Evolutionary conservation across 2,888 invertebrate genomes (phyloP), one percentile per base, ranked within the genome.

Genomic region (Tachina fera): DNA sequence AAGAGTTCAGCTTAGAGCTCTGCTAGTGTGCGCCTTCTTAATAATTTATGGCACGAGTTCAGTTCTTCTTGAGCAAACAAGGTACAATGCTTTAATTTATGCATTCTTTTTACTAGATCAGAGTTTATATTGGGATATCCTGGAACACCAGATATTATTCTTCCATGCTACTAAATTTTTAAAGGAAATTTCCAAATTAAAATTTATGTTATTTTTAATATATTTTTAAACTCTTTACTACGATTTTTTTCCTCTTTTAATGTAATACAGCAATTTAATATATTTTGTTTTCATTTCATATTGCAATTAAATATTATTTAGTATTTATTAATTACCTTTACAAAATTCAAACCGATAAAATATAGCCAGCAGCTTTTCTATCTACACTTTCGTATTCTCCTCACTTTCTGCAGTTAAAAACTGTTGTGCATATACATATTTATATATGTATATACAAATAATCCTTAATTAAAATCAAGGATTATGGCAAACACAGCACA

Each of bases 381-480:
- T 31, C 53, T 61, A 43, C 19, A 60, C 22, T 39, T n/a, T 14
- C 13, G n/a, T 68, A 49, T 16, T 13, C 19, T 53, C 6, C 56
- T 70, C 22, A 13, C 16, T n/a, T 13, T 13, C 9, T 3, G 14
- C 41, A 53, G 16, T 13, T 47, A 31, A 31, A 31, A 31, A 31
- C 31, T 31, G 31, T 5, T 41, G 6, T 67, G 16, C 41, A 6
- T 10, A 19, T 10, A 19, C 13, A 1, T 65, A 43, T 68, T 16
- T 68, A 19, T 60, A 22, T 16, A 10, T 13, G 6, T 11, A 16
- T 51, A 22, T 68, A 67, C 43, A 78, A 67, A 75, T 83, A 86
- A 83, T 86, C 86, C 83, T 86, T 86, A 86, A 86, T 86, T 86
- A 86, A 86, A 86, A 86, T 86, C 86, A 83, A 86, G 83, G 86